These are phyloP conservation scores for Dicycla oo DNA, from an alignment of 2,888 invertebrate species.

Conservation along the genomic window DNA sequence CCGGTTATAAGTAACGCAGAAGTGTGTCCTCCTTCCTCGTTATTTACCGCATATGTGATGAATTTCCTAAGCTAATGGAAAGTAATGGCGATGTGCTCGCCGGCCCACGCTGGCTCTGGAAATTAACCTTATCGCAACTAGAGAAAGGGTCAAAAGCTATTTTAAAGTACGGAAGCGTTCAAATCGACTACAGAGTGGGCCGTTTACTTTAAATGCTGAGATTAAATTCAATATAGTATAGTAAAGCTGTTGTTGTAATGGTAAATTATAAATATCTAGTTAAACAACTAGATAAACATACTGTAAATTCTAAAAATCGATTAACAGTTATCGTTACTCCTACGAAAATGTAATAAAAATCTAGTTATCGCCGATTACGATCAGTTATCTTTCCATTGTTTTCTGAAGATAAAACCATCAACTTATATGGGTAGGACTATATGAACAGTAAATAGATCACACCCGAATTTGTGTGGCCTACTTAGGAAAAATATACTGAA, in stretches of 20 bases:
- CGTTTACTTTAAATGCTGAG: slow-evolving; percentile 34
- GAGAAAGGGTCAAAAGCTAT: slow-evolving; percentile 67
- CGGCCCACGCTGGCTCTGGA: slow-evolving; percentile 60
- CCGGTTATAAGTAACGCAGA: slow-evolving; percentile 69
- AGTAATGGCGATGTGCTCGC: slow-evolving; percentile 72
- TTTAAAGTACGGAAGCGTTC: slow-evolving; percentile 70
- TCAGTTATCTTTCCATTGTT: slow-evolving; percentile 34
- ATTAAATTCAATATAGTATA: slow-evolving; percentile 22
- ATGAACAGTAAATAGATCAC: slow-evolving; percentile 28
- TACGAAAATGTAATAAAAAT: slow-evolving; percentile 21
- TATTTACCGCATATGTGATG: slow-evolving; percentile 70
- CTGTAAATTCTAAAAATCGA: slow-evolving; percentile 29
- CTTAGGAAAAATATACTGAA: slow-evolving; percentile 1
- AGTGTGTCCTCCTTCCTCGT: slow-evolving; percentile 62
- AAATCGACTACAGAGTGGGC: slow-evolving; percentile 34
- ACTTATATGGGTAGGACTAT: slow-evolving; percentile 13
- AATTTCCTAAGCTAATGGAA: slow-evolving; percentile 75
- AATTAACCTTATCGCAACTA: slow-evolving; percentile 71
- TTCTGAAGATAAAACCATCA: slow-evolving; percentile 36
- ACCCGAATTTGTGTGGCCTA: slow-evolving; percentile 11
- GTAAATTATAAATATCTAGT: slow-evolving; percentile 11
- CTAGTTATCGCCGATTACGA: slow-evolving; percentile 30
- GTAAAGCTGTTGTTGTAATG: not conserved
- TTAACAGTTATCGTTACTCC: slow-evolving; percentile 23
- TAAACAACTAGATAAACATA: slow-evolving; percentile 20